Conservation (phyloP, 2,797 vertebrate species). For the Hafferia zeledoni region DNA sequence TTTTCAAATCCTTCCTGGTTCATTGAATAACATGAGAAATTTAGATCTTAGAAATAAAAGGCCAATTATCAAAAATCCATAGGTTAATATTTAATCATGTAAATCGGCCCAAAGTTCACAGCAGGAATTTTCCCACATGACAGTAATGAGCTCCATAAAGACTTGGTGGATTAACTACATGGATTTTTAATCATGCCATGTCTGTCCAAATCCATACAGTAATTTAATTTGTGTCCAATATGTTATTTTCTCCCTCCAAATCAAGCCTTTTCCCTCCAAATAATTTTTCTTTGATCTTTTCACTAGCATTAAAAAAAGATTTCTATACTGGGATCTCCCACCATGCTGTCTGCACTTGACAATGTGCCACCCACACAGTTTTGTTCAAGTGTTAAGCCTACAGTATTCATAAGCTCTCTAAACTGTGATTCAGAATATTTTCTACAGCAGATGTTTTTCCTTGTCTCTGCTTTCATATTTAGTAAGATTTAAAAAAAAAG, state of each 20-base stretch:
- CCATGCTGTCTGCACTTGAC: constrained; percentile 43
- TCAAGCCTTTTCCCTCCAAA: background rate
- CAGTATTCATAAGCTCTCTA: background rate
- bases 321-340: constrained; percentile 26
- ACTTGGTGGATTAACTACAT: background rate
- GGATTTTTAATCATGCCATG: background rate
- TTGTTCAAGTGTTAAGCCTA: constrained; percentile 36
- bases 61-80: background rate
- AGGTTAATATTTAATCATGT: background rate
- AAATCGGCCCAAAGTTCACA: background rate
- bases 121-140: background rate
- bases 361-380: background rate
- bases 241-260: background rate
- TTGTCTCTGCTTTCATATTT: constrained; percentile 50
- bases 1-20: background rate
- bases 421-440: constrained; percentile 22
- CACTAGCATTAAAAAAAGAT: background rate
- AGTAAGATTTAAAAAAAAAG: background rate
- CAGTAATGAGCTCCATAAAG: background rate
- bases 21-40: background rate
- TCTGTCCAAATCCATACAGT: background rate
- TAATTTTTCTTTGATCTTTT: background rate
- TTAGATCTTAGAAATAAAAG: background rate
- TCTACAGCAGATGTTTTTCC: constrained; percentile 46
- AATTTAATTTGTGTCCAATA: background rate